Evolutionary conservation across 2,888 invertebrate genomes (phyloP).

Genomic region (Spisula solida): DNA sequence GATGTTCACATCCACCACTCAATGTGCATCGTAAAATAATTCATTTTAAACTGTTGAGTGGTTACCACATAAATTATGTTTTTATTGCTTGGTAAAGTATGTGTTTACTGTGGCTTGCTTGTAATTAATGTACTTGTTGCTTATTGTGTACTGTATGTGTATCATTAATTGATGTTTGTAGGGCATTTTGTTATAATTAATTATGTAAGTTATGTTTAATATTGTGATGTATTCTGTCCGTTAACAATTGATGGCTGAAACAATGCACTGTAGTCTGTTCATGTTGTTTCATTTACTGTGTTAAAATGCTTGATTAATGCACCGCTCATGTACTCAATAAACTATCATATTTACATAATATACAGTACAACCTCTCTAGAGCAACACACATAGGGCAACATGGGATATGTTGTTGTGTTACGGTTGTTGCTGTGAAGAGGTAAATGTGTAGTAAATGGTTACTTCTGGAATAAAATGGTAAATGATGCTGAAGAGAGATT

Average conservation of each 20-base stretch:
- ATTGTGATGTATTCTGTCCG: not conserved
- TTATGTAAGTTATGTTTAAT: not conserved
- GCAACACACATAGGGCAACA: no score
- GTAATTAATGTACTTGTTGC: not conserved
- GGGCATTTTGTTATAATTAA: conserved; percentile 1
- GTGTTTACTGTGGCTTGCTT: not conserved
- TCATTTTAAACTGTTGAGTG: no score
- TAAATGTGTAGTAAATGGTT: no score
- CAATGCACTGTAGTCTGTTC: not conserved
- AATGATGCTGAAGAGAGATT: no score
- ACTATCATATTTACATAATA: not conserved
- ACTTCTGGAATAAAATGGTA: no score
- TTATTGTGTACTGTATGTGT: not conserved
- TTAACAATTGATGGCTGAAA: not conserved
- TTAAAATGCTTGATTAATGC: not conserved
- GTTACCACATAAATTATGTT: no score
- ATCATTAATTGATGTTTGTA: not conserved
- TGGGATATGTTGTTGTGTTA: no score
- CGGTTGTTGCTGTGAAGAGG: no score
- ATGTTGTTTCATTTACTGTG: not conserved
- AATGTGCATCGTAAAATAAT: no score
- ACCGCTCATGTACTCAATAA: not conserved
- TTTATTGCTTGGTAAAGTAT: no score
- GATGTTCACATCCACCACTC: no score
- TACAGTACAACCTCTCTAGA: no score